Evolutionary conservation across 2,113 vertebrate species (phyloP).

Genomic region (Furnarius figulus): DNA sequence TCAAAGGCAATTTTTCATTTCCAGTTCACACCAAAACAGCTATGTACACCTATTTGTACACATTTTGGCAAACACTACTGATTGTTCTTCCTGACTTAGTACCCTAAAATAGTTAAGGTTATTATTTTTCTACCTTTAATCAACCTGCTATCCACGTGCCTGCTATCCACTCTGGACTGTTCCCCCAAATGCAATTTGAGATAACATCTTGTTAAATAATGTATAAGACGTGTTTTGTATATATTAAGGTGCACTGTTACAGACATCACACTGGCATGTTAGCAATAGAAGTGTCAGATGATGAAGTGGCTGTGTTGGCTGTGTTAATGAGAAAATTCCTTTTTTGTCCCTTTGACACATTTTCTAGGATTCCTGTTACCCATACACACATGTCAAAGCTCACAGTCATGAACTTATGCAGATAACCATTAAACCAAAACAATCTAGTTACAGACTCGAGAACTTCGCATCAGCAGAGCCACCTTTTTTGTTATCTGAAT

Average conservation of each 20-base stretch:
- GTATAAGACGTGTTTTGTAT: accelerated
- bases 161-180: not conserved
- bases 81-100: not conserved
- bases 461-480: not conserved
- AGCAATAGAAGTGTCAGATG: not conserved
- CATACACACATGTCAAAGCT: not conserved
- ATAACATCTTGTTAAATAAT: not conserved
- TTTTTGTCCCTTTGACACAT: not conserved
- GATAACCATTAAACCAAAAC: not conserved
- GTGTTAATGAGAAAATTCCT: not conserved
- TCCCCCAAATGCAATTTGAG: not conserved
- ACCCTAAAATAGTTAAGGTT: not conserved
- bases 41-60: not conserved
- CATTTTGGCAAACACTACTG: not conserved
- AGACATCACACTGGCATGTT: not conserved
- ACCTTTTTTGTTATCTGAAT: not conserved
- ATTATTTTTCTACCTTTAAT: not conserved
- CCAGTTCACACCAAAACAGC: not conserved
- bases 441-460: not conserved
- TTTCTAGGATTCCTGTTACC: not conserved
- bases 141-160: not conserved
- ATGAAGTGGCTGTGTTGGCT: not conserved
- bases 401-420: not conserved
- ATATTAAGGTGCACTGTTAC: not conserved
- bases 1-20: not conserved